These are phyloP conservation scores for Ceratina japonica DNA, from an alignment of 1,140 invertebrate genomes.

Conservation along the genomic window DNA sequence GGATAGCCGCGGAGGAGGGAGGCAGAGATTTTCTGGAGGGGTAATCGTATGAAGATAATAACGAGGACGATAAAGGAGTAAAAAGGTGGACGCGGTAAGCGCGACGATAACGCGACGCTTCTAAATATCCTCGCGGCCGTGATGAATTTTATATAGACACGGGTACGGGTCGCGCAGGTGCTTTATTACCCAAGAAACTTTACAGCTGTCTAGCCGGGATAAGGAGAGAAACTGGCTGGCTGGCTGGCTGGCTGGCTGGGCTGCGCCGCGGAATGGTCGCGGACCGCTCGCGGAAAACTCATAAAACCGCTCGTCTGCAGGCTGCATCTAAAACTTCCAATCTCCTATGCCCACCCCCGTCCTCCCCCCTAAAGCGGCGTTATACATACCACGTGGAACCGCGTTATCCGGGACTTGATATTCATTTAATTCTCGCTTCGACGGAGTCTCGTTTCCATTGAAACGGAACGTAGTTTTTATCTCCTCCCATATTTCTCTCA, in stretches of 20 bases:
- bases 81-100: background rate
- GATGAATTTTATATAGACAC: conserved; percentile 46
- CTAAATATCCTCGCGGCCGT: conserved; percentile 29
- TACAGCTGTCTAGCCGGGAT: conserved; percentile 37
- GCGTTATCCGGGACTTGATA: conserved; percentile 18
- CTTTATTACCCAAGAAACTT: conserved; percentile 41
- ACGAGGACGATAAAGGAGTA: no score
- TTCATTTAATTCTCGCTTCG: conserved; percentile 27
- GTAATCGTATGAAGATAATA: no score
- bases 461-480: no score
- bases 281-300: conserved; percentile 38
- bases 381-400: background rate
- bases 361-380: conserved; percentile 6
- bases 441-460: no score
- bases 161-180: conserved; percentile 25
- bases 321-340: conserved; percentile 41
- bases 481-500: no score
- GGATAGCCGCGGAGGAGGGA: background rate
- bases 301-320: conserved; percentile 41
- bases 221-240: conserved; percentile 8
- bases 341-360: conserved; percentile 22
- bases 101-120: conserved; percentile 33
- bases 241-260: no score
- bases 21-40: background rate
- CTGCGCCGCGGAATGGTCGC: conserved; percentile 36